Base-by-base conservation (phyloP, 1,140 invertebrate genomes). In the Drosophila lacertosa region DNA sequence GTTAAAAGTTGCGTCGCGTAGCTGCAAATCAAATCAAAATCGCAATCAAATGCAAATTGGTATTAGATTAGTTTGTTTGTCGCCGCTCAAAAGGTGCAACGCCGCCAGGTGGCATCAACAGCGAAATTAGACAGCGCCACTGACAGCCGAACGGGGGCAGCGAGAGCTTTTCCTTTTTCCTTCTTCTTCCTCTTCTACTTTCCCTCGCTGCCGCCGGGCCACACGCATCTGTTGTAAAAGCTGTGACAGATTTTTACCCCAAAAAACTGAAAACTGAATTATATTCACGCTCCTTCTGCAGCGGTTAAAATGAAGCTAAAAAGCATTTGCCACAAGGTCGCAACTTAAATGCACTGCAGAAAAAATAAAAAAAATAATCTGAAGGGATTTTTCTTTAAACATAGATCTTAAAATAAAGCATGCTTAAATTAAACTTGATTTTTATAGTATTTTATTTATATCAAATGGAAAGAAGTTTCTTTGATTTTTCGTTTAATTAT, bases 51-150 rank as follows among this genome's bases (percentile, higher is more conserved):
- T 86, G 82, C 82, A 86, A 86, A 86, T 88, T 82, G 82, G 54
- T 80, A 88, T 88, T 88, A 88, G 82, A 86, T 86, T 86, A 88
- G 82, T 88, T 86, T 88, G 72, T 88, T 81, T 86, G 81, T 65
- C 60, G 55, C 37, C 42, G 42, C 51, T 57, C 40, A 58, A 42
- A 66, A 54, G 55, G 62, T 67, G 45, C 51, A 55, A 37, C 50
- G 37, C 54, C 47, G 47, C 51, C 53, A 64, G 60, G 35, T 70
- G 50, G 50, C 60, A 53, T 73, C 69, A 73, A 73, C 69, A 53
- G 73, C 47, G 20, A 76, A 76, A 76, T 76, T 76, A 74, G 64
- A 68, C 60, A 60, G 24, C 6, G 37, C 5, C 32, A n/a, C 39
- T 15, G 33, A 16, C 60, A 47, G 42, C 3, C 7, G 32, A 33